These are phyloP conservation scores for Brachyhypopomus gauderio DNA, from an alignment of 2,113 vertebrate genomes.

Conservation along the genomic window DNA sequence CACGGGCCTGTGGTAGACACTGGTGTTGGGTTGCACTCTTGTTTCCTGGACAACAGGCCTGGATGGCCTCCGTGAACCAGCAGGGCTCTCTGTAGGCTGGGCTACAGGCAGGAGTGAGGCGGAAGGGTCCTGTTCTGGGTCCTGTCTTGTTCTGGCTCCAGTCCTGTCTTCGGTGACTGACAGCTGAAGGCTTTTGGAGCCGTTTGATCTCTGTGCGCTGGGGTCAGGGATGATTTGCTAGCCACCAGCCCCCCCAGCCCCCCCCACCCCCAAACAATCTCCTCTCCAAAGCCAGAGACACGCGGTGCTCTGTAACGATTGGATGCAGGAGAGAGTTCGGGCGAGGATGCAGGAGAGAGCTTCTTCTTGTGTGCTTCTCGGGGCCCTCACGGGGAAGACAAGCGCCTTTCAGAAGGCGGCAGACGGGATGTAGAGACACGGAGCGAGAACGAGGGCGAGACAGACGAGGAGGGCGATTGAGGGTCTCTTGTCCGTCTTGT, in stretches of 20 bases:
- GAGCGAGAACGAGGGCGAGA: background rate
- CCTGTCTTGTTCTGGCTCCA: background rate
- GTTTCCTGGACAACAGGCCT: slow-evolving; percentile 23
- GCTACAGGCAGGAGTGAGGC: background rate
- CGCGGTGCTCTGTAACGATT: no score
- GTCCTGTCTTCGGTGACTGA: background rate
- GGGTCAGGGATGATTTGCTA: background rate
- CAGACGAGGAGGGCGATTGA: slow-evolving; percentile 4
- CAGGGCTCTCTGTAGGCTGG: background rate
- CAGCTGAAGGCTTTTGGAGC: background rate
- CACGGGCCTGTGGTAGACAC: background rate
- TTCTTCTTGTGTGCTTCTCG: no score
- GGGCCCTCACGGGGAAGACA: background rate
- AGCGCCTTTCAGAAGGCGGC: slow-evolving; percentile 46
- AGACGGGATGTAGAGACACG: slow-evolving; percentile 1
- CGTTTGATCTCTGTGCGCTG: slow-evolving; percentile 5
- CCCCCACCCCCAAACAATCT: no score
- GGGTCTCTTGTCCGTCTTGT: slow-evolving; percentile 48
- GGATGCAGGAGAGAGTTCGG: background rate
- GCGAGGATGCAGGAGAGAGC: background rate
- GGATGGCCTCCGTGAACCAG: background rate
- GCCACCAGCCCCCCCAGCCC: slow-evolving; percentile 8
- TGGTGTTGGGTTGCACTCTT: slow-evolving; percentile 20
- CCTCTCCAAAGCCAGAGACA: no score
- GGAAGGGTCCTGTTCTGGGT: no score